Base-by-base conservation (phyloP, 2,113 vertebrate genomes). In the Casuarius casuarius region DNA sequence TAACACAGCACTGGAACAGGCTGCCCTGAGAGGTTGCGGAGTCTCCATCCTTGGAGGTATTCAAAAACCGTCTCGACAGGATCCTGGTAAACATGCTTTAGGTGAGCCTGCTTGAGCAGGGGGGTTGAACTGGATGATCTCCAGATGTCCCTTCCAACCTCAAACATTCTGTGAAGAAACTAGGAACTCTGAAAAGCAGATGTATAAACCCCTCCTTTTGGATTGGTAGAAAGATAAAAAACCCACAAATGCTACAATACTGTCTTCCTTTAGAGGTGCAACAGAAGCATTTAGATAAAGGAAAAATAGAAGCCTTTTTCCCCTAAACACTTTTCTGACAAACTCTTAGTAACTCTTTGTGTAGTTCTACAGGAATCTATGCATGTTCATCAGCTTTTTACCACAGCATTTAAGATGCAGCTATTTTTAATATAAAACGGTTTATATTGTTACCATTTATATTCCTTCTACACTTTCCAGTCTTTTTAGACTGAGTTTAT, bases 371-470 rank as follows among this genome's bases (percentile, higher is more conserved):
- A 76, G 51, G 19, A 17, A 20, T 31, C 33, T 88, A 29, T 86
- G 33, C 21, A 54, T 33, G 19, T 66, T 67, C 25, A 62, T 44
- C 9, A 51, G 8, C 2, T 67, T 84, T 61, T 76, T 12, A 17
- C 31, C 63, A 25, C 56, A 14, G 4, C 2, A 1, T 52, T 80
- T 90, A 93, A 77, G 18, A 54, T 9, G 0, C 0, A 0, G 2
- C 4, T 12, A 61, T 21, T 54, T 77, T 66, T 35, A 65, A 35
- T 62, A 46, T 6, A 68, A 35, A 68, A 75, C 0, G 26, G 15
- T 40, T 89, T 49, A 51, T 49, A 5, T 14, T 7, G 1, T 38
- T 80, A 77, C 6, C 1, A 56, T 88, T 74, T 92, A 62, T 44
- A 44, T 46, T 58, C 23, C 23, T 95, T 91, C 31, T 61, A 62